Percentiles rank a stretch among this genome's conserved stretches.
Conservation (phyloP, 1,140 invertebrate genomes). For the Ips typographus region DNA sequence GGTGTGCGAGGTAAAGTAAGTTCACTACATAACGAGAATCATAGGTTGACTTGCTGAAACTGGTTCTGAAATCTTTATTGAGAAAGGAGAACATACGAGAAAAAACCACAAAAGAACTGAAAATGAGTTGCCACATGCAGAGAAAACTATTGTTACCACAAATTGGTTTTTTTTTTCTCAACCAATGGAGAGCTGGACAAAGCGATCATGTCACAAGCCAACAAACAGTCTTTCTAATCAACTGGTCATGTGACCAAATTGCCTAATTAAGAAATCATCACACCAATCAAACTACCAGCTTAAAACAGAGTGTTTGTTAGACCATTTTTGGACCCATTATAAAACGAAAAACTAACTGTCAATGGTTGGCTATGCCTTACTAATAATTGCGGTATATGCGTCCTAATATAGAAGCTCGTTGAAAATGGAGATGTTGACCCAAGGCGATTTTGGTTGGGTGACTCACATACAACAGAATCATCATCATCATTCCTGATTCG, state of each 20-base stretch:
- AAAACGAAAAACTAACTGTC: too few species aligned
- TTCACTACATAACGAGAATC: slow-evolving; percentile 23
- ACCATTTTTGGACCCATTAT: too few species aligned
- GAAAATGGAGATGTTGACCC: slow-evolving; percentile 24
- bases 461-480: slow-evolving; percentile 7
- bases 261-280: too few species aligned
- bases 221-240: too few species aligned
- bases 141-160: background rate
- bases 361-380: too few species aligned
- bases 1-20: slow-evolving; percentile 24
- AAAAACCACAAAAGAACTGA: slow-evolving; percentile 20
- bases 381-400: background rate
- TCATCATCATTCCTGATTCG: slow-evolving; percentile 5
- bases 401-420: slow-evolving; percentile 14
- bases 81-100: slow-evolving; percentile 21
- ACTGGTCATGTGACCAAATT: too few species aligned
- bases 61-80: slow-evolving; percentile 31
- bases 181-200: too few species aligned
- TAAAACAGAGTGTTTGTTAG: too few species aligned
- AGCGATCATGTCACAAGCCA: too few species aligned
- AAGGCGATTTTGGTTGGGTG: slow-evolving; percentile 15
- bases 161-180: background rate
- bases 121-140: slow-evolving; percentile 7
- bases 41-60: slow-evolving; percentile 28
- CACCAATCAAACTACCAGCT: too few species aligned